A percentile compares a stretch with the other conserved stretches of the same genome.
Evolutionary conservation across 2,113 vertebrate genomes (phyloP).

Genomic region (Bujurquina vittata): DNA sequence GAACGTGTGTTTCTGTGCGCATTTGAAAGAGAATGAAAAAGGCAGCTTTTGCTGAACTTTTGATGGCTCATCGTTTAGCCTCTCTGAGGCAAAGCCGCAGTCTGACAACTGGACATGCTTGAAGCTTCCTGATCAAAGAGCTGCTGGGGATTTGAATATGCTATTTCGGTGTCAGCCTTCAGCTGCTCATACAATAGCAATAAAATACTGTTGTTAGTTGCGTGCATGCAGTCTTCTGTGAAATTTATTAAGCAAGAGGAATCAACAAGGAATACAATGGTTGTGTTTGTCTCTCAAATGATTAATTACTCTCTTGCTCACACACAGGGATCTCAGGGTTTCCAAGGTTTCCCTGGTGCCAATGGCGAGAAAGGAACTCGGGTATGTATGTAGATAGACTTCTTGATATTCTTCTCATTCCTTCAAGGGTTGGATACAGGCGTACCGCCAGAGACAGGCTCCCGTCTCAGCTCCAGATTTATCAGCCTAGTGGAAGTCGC

Average conservation of each 20-base stretch:
- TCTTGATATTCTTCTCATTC: constrained; percentile 38
- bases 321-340: constrained; percentile 92
- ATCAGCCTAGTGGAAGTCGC: constrained; percentile 35
- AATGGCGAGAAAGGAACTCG: constrained; percentile 96
- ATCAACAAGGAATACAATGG: constrained; percentile 21
- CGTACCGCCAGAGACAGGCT: constrained; percentile 9
- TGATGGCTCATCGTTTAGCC: constrained; percentile 29
- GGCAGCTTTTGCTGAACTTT: constrained; percentile 4
- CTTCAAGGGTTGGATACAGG: constrained; percentile 24
- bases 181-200: constrained; percentile 35
- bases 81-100: constrained; percentile 7
- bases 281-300: constrained; percentile 30
- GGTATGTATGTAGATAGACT: constrained; percentile 78
- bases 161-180: constrained; percentile 59
- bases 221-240: constrained; percentile 2
- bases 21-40: constrained; percentile 21
- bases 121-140: constrained; percentile 77
- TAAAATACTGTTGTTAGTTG: constrained; percentile 35
- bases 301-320: constrained; percentile 42
- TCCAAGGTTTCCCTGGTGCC: constrained; percentile 94
- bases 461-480: constrained; percentile 16
- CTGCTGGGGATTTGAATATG: constrained; percentile 56
- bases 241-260: constrained; percentile 34
- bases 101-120: constrained; percentile 56
- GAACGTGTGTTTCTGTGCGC: not conserved